Conservation (phyloP, 2,888 invertebrate species). For the Prionchulus punctatus region DNA sequence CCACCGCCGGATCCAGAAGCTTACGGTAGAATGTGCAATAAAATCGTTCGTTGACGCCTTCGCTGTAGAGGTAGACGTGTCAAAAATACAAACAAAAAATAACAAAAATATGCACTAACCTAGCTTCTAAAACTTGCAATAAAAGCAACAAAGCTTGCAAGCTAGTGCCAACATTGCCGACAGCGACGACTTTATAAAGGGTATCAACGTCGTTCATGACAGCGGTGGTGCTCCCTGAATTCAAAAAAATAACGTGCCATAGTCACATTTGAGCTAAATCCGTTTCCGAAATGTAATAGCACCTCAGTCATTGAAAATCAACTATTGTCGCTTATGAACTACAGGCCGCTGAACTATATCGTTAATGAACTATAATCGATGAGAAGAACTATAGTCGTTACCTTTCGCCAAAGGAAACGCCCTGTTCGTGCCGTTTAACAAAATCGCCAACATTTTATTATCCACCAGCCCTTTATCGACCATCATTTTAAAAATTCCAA, state of each 20-base stretch:
- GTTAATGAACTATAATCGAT: no score
- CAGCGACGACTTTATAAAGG: slow-evolving; percentile 61
- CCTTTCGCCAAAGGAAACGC: slow-evolving; percentile 64
- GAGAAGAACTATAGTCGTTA: no score
- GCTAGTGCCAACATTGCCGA: slow-evolving; percentile 54
- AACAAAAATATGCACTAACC: neutral
- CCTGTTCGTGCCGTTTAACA: slow-evolving; percentile 63
- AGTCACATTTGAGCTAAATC: no score
- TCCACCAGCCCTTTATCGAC: slow-evolving; percentile 55
- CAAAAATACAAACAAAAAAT: neutral
- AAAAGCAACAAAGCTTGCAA: slow-evolving; percentile 47
- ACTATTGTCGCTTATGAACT: no score
- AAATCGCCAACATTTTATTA: slow-evolving; percentile 62
- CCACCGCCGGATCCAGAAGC: slow-evolving; percentile 55
- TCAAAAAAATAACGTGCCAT: neutral
- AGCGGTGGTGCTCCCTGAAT: slow-evolving; percentile 28
- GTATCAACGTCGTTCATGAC: slow-evolving; percentile 52
- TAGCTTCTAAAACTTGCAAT: slow-evolving; percentile 45
- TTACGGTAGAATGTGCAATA: slow-evolving; percentile 78
- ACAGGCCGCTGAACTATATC: no score
- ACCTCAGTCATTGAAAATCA: no score
- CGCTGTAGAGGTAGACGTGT: slow-evolving; percentile 23
- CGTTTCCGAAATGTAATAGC: no score
- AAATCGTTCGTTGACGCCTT: slow-evolving; percentile 38
- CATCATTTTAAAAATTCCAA: slow-evolving; percentile 81